phyloP scores from a whole-genome alignment of 2,797 vertebrate species.

The Takifugu rubripes region DNA sequence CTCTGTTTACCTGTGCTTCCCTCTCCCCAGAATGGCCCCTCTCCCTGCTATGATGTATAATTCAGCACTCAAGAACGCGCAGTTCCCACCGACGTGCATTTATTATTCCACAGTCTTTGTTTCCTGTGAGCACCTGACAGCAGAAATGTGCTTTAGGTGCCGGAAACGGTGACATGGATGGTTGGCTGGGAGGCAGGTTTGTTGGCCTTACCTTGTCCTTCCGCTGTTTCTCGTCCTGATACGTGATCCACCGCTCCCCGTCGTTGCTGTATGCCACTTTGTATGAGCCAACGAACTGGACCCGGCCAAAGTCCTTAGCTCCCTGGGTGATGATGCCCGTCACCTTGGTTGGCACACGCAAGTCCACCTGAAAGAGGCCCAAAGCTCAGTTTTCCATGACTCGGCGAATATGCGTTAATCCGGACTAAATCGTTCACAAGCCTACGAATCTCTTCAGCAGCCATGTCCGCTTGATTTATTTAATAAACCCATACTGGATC shows the following conservation, averaged over 20 bases:
- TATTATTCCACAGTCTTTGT: slow-evolving; percentile 11
- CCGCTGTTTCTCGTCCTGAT: slow-evolving; percentile 95
- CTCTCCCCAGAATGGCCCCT: slow-evolving; percentile 13
- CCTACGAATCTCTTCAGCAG: slow-evolving; percentile 9
- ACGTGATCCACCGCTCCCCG: slow-evolving; percentile 88
- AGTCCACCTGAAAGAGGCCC: slow-evolving; percentile 80
- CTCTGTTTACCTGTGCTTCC: slow-evolving; percentile 7
- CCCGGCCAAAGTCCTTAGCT: slow-evolving; percentile 97
- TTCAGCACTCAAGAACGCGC: slow-evolving; percentile 31
- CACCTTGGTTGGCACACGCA: slow-evolving; percentile 91
- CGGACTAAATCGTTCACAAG: no score
- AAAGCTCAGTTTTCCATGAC: not conserved
- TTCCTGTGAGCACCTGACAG: not conserved
- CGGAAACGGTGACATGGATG: not conserved
- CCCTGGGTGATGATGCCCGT: slow-evolving; percentile 98
- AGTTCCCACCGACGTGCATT: slow-evolving; percentile 8
- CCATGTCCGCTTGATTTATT: slow-evolving; percentile 16
- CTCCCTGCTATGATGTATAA: slow-evolving; percentile 33
- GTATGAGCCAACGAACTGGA: slow-evolving; percentile 98
- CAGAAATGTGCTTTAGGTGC: not conserved
- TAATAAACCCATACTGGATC: slow-evolving; percentile 13
- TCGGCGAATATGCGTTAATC: no score
- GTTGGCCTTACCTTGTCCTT: slow-evolving; percentile 90
- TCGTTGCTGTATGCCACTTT: slow-evolving; percentile 95
- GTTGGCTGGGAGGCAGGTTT: not conserved